phyloP scores from a whole-genome alignment of 1,140 invertebrate genomes.

The Leptonema lineaticorne region DNA sequence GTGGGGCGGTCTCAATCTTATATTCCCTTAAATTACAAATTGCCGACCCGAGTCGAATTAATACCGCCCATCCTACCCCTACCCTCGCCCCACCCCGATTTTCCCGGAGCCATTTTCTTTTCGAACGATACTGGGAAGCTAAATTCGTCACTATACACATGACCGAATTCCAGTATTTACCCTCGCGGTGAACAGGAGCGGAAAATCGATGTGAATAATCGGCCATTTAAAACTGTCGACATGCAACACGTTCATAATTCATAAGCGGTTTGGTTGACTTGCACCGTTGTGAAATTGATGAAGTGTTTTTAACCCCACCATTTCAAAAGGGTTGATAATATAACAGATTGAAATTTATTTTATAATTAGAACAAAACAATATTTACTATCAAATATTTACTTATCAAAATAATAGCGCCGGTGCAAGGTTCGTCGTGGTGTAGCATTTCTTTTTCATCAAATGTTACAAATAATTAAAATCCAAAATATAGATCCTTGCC shows the following conservation, averaged over 20 bases:
- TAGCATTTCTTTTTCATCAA: no score
- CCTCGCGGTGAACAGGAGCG: neutral
- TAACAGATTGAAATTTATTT: no score
- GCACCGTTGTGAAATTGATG: neutral
- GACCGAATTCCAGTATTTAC: neutral
- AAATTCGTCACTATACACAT: neutral
- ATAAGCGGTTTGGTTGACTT: neutral
- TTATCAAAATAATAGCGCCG: no score
- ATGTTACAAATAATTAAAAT: no score
- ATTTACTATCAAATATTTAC: no score
- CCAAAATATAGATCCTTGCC: no score
- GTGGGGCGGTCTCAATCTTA: conserved; percentile 27
- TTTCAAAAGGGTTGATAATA: no score
- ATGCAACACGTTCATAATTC: neutral
- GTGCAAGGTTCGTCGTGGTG: no score
- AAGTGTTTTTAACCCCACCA: neutral
- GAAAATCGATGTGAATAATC: neutral
- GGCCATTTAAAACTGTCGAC: neutral
- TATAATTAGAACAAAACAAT: no score
- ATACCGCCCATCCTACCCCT: no score
- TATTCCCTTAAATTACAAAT: conserved; percentile 29
- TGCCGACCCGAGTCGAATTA: conserved; percentile 15
- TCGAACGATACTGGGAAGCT: neutral
- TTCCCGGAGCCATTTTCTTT: no score
- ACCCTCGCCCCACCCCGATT: neutral